These are phyloP conservation scores for Dryococelus australis DNA, from an alignment of 2,888 invertebrate genomes.

Conservation along the genomic window DNA sequence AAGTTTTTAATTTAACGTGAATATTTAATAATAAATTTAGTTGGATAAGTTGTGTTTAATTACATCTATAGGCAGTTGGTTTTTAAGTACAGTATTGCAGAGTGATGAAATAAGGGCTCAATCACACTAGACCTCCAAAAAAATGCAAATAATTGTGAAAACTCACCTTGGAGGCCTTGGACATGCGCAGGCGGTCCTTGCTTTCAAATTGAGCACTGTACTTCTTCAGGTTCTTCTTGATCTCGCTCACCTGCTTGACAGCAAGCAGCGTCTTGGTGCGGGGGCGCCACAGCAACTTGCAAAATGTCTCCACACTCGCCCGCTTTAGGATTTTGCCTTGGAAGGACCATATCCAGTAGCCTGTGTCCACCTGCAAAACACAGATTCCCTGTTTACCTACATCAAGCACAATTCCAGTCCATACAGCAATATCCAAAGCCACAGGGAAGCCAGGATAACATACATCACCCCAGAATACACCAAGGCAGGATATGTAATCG, in stretches of 20 bases:
- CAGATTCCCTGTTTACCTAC: background rate
- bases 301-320: slow-evolving; percentile 90
- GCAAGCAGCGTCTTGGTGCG: slow-evolving; percentile 85
- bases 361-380: slow-evolving; percentile 62
- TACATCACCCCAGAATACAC: background rate
- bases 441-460: too few species aligned
- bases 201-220: slow-evolving; percentile 95
- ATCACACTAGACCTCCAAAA: too few species aligned
- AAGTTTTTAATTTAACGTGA: too few species aligned
- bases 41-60: too few species aligned
- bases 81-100: too few species aligned
- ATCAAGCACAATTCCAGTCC: background rate
- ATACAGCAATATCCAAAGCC: too few species aligned
- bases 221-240: slow-evolving; percentile 97
- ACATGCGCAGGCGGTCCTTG: slow-evolving; percentile 92
- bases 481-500: too few species aligned
- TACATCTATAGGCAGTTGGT: too few species aligned
- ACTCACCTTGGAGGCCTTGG: slow-evolving; percentile 84
- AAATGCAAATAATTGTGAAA: too few species aligned
- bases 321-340: slow-evolving; percentile 81
- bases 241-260: slow-evolving; percentile 89
- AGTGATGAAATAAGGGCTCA: too few species aligned
- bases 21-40: too few species aligned
- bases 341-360: slow-evolving; percentile 98
- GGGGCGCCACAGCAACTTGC: slow-evolving; percentile 96